Base-by-base conservation (phyloP, 2,888 invertebrate species). In the Troides aeacus region DNA sequence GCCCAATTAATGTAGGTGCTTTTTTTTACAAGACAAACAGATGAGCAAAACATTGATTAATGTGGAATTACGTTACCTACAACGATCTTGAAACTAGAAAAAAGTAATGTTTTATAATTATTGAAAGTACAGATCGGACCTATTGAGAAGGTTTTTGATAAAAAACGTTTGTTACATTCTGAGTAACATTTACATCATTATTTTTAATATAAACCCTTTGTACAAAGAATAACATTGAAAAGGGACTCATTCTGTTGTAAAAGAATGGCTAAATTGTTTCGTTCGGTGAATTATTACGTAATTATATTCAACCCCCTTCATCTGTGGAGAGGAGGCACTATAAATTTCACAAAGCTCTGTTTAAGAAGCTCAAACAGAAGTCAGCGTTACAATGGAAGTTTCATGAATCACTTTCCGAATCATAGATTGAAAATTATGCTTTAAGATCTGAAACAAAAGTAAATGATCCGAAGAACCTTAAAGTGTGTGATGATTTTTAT, bases 321-420 rank as follows among this genome's bases (percentile, higher is more conserved):
- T 0, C 39, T 58, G 23, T 46, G 53, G 15, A 53, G 60, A 46
- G 24, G n/a, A 21, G 61, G 59, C 50, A 56, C 56, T 39, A 66
- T 66, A 66, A 61, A 66, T 66, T 66, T 66, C 60, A 60, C 60
- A 46, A 60, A 66, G 60, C 59, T 61, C 59, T 66, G 66, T 66
- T 66, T 66, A 53, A 66, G 66, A 66, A 66, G 66, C 60, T 30
- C 30, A 21, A 61, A 66, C 60, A 53, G 53, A 61, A 61, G 53
- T 61, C 60, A 30, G 53, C 7, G 60, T 66, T 61, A 60, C 23
- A 36, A 30, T 39, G 36, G 36, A 46, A 61, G 24, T 57, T 57
- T 21, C 21, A 57, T 57, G 18, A 57, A 57, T 57, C 21, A 57
- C 57, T 57, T 57, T 57, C 53, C 53, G n/a, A 18, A 18, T n/a